These are phyloP conservation scores for Xylota segnis DNA, from an alignment of 2,888 invertebrate genomes.

Conservation along the genomic window DNA sequence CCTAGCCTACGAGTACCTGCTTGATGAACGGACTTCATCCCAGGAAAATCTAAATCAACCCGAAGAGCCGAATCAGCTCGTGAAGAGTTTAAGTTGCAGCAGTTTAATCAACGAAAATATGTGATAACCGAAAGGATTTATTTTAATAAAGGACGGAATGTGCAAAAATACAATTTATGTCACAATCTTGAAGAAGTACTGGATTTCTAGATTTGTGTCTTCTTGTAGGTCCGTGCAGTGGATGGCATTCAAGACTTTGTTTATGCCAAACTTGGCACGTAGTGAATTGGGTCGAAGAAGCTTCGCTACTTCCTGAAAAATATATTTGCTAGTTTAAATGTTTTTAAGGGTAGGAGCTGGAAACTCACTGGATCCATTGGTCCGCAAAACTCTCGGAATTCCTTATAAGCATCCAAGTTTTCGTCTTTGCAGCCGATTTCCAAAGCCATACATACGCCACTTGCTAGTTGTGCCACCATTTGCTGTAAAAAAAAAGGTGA, in stretches of 20 bases:
- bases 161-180: slow-evolving; percentile 51
- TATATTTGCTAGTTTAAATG: slow-evolving; percentile 11
- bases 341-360: background rate
- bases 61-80: slow-evolving; percentile 6
- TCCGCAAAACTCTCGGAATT: slow-evolving; percentile 93
- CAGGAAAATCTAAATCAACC: slow-evolving; percentile 5
- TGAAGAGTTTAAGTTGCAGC: slow-evolving; percentile 46
- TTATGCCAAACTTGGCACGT: slow-evolving; percentile 92
- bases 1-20: slow-evolving; percentile 81
- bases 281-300: slow-evolving; percentile 93
- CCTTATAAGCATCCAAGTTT: slow-evolving; percentile 86
- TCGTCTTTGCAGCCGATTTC: slow-evolving; percentile 90
- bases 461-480: slow-evolving; percentile 93
- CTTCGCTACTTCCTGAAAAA: slow-evolving; percentile 91
- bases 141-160: slow-evolving; percentile 38
- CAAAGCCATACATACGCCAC: slow-evolving; percentile 94
- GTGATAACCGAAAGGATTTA: slow-evolving; percentile 38
- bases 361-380: slow-evolving; percentile 93
- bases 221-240: slow-evolving; percentile 97
- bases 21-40: slow-evolving; percentile 79
- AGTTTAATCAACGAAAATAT: slow-evolving; percentile 60
- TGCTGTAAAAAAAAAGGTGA: slow-evolving; percentile 85
- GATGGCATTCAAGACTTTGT: slow-evolving; percentile 93
- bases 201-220: slow-evolving; percentile 93
- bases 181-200: slow-evolving; percentile 92